Base-by-base conservation (phyloP, 2,888 invertebrate species). In the Electrophaes corylata region DNA sequence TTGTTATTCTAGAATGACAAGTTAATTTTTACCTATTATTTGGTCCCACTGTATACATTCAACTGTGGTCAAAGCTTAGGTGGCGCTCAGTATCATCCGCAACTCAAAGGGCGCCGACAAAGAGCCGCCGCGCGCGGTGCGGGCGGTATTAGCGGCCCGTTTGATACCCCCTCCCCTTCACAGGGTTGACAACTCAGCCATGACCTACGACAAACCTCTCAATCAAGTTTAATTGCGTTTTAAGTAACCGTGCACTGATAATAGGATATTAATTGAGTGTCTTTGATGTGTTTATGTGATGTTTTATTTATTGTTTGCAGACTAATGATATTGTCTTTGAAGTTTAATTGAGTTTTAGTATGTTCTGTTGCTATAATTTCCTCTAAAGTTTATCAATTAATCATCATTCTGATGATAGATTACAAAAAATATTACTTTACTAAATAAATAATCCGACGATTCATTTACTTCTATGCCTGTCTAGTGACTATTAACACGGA, bases 91-190 rank as follows among this genome's bases (percentile, higher is more conserved):
- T 84, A 84, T 85, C 85, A 84, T 80, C 83, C 79, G 78, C 76
- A 75, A 78, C 81, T 89, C 90, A 91, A 90, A 91, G 90, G 90
- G 78, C 71, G 88, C 91, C 91, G 91, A 90, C 91, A 91, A 91
- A 91, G 91, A 73, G 78, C 74, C 83, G 85, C 84, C 79, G 85
- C 79, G 75, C 79, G 82, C 81, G 79, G 84, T 83, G 83, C 88
- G 88, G 87, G 86, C 87, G 88, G 89, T 82, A 87, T 88, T 89
- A 88, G 88, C 88, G 88, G 87, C 84, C 84, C 85, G 81, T 83
- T 87, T 86, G 86, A 86, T 81, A 81, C 81, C 79, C 76, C 82
- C 82, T 74, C 82, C 84, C 81, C 74, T 67, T 65, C 61, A 48
- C 70, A 88, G 87, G 88, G 88, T 78, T 87, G 84, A 69, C 83